Evolutionary conservation across 2,113 vertebrate genomes (phyloP), one percentile per base, ranked within the genome.

Genomic region (Burhinus oedicnemus): DNA sequence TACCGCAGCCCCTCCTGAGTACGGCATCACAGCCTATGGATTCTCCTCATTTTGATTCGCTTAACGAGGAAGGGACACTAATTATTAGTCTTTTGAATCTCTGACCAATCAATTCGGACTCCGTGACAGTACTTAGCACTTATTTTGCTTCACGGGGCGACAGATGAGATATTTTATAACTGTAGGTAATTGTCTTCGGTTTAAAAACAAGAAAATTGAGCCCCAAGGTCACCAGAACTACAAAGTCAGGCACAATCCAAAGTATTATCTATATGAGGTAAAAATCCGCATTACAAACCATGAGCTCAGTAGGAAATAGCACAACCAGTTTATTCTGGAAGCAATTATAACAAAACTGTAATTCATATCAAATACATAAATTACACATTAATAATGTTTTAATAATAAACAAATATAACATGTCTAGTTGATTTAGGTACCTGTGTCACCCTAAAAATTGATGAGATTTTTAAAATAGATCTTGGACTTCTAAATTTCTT

Each of bases 51-150:
- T 69, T 6, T 7, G 29, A 40, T 34, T 51, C 25, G 0, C 51
- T 55, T 66, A 15, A 66, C 3, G 26, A 94, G 47, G 60, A 78
- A 87, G 20, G 64, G 64, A 91, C 38, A 36, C 38, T 45, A 51
- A 93, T 93, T 51, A 87, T 36, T 76, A 76, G 66, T 62, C 58
- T 21, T 49, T 68, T 89, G 90, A 20, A 66, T 68, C 94, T 95
- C 96, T 92, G 92, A 81, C 94, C 88, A 87, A 89, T 84, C 89
- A 44, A 81, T 95, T 87, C 32, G 0, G 4, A 16, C 60, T 78
- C 88, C 2, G 1, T 96, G 90, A 64, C 65, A 44, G 64, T 52
- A 51, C 55, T 60, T 57, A 54, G 49, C 26, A 2, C 30, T 89
- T 71, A 12, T 75, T 86, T 81, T 75, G 15, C 14, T 32, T 52